Evolutionary conservation across 2,888 invertebrate genomes (phyloP).

Genomic region (Drosophila quinaria): DNA sequence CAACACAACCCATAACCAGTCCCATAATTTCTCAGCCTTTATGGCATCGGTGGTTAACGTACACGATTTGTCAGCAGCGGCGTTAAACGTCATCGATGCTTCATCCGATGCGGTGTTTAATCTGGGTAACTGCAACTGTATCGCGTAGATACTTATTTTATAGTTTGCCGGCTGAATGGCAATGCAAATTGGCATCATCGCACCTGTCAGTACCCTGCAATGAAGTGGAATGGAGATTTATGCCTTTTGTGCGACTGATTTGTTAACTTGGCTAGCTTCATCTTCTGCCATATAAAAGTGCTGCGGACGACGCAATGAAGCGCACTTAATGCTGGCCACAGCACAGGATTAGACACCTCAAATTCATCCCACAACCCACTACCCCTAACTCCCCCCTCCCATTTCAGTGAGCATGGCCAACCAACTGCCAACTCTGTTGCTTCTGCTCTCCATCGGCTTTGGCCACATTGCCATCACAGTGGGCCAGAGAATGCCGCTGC

Average conservation of each 20-base stretch:
- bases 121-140: neutral
- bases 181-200: constrained; percentile 39
- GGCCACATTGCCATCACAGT: constrained; percentile 29
- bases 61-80: constrained; percentile 3
- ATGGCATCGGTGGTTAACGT: neutral
- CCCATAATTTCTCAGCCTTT: constrained; percentile 31
- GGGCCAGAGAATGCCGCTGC: constrained; percentile 28
- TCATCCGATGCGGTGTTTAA: neutral
- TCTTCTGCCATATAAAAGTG: constrained; percentile 50
- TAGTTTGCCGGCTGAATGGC: constrained; percentile 25
- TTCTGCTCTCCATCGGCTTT: constrained; percentile 38
- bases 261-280: constrained; percentile 34
- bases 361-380: neutral
- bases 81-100: constrained; percentile 32
- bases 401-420: constrained; percentile 17
- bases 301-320: constrained; percentile 7
- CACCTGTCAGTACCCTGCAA: constrained; percentile 25
- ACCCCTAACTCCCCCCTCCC: neutral
- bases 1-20: constrained; percentile 25
- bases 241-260: constrained; percentile 58
- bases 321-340: constrained; percentile 43
- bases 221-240: constrained; percentile 45
- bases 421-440: constrained; percentile 21
- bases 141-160: constrained; percentile 15
- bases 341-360: constrained; percentile 20